phyloP scores from a whole-genome alignment of 2,113 vertebrate genomes.

The Limanda limanda region DNA sequence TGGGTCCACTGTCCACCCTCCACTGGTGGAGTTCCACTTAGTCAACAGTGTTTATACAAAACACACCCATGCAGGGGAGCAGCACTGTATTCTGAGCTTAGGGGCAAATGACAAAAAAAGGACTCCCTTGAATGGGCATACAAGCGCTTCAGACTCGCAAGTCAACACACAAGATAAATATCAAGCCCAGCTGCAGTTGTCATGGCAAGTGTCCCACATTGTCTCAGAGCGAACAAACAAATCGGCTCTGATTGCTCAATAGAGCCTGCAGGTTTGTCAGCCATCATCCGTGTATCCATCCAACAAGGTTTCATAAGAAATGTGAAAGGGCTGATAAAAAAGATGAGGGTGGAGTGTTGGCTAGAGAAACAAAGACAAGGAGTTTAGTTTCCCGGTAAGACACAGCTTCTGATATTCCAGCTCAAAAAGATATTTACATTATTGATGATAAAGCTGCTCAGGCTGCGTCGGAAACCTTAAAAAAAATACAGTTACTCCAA shows the following conservation, averaged over 20 bases:
- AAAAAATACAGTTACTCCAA: constrained; percentile 14
- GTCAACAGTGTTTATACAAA: constrained; percentile 32
- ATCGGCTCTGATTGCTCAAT: constrained; percentile 80
- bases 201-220: constrained; percentile 77
- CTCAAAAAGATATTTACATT: constrained; percentile 9
- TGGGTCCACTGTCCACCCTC: too few relatives aligned
- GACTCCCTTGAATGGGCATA: constrained; percentile 57
- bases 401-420: neutral
- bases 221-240: constrained; percentile 77
- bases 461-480: neutral
- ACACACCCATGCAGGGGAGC: constrained; percentile 48
- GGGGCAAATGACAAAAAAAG: constrained; percentile 66
- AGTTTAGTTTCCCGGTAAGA: neutral
- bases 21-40: neutral
- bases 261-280: constrained; percentile 68
- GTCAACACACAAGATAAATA: constrained; percentile 82
- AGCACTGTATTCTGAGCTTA: constrained; percentile 62
- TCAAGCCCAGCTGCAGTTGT: constrained; percentile 75
- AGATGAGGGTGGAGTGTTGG: neutral
- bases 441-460: constrained; percentile 27
- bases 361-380: constrained; percentile 28
- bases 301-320: constrained; percentile 36
- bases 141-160: constrained; percentile 65
- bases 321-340: constrained; percentile 8
- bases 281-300: constrained; percentile 57